Percentiles rank a stretch among this genome's conserved stretches.
Evolutionary conservation across 2,888 invertebrate genomes (phyloP).

Genomic region (Apeira syringaria): DNA sequence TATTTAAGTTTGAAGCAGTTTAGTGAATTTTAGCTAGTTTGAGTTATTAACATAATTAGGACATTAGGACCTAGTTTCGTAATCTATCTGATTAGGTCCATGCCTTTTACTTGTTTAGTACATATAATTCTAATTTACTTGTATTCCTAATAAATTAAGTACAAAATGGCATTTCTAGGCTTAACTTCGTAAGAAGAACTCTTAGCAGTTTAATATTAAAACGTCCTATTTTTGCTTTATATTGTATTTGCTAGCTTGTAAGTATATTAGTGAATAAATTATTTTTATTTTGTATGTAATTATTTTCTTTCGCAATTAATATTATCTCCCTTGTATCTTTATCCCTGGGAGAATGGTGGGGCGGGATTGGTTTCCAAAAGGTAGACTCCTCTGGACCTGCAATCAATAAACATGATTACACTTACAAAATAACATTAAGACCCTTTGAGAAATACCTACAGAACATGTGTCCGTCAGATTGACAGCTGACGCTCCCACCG

Average conservation of each 20-base stretch:
- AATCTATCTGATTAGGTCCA: no score
- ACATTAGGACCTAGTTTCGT: no score
- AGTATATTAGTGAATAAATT: slow-evolving; percentile 21
- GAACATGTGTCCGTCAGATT: no score
- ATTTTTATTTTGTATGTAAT: not conserved
- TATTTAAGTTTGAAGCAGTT: no score
- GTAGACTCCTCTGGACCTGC: slow-evolving; percentile 52
- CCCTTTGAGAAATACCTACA: no score
- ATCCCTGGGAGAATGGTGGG: slow-evolving; percentile 54
- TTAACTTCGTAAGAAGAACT: slow-evolving; percentile 40
- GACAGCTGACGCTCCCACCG: no score
- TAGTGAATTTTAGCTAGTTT: no score
- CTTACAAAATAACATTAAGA: no score
- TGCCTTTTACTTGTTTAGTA: no score
- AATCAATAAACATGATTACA: slow-evolving; percentile 26
- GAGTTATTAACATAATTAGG: no score
- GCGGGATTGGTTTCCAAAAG: slow-evolving; percentile 53
- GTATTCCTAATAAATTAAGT: slow-evolving; percentile 40
- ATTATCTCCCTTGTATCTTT: no score
- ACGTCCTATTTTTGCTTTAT: slow-evolving; percentile 72
- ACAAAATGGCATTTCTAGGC: slow-evolving; percentile 68
- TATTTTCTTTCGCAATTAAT: not conserved
- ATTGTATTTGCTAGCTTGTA: slow-evolving; percentile 42
- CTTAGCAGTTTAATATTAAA: slow-evolving; percentile 36
- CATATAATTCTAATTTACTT: no score